Evolutionary conservation across 2,113 vertebrate species (phyloP), one percentile per base, ranked within the genome.

Genomic region (Forbesichthys papilliferus): DNA sequence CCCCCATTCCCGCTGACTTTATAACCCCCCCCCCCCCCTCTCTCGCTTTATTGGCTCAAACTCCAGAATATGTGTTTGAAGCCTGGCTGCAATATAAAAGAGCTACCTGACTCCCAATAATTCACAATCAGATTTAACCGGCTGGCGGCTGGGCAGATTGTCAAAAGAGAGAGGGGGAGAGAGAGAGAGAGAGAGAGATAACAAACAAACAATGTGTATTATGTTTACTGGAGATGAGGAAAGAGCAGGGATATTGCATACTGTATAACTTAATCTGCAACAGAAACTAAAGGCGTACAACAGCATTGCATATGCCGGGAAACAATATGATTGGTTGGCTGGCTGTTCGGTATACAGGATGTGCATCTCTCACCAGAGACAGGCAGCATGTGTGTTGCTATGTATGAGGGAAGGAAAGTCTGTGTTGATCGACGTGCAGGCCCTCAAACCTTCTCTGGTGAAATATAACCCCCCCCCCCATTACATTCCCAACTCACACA

Each of bases 31-130:
- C 20, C 20, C 20, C 61, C 1, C 13, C 10, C 42, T 1, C 36
- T 42, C 36, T 13, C 52, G 62, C 64, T 78, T 86, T 88, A 87
- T 84, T 89, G 83, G 83, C 69, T 88, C 85, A 74, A 65, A 66
- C 78, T 71, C 42, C 58, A 58, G 79, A 82, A 83, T 77, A 70
- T 82, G 81, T 82, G 79, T 79, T 85, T 82, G 78, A 70, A 73
- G 78, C 69, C 70, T 48, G 64, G 75, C 70, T 62, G 79, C 78
- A 62, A 87, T 87, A 80, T 86, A 79, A 84, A 84, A 79, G 61
- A 76, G 84, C 83, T 85, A 83, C 78, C 78, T 58, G 71, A 84
- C 75, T 84, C 79, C 73, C 72, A 84, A 87, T 88, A 84, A 89
- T 82, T 85, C 78, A 88, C 75, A 73, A 82, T 84, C 86, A 84